phyloP scores from a whole-genome alignment of 2,113 vertebrate species.

The Mastomys coucha region DNA sequence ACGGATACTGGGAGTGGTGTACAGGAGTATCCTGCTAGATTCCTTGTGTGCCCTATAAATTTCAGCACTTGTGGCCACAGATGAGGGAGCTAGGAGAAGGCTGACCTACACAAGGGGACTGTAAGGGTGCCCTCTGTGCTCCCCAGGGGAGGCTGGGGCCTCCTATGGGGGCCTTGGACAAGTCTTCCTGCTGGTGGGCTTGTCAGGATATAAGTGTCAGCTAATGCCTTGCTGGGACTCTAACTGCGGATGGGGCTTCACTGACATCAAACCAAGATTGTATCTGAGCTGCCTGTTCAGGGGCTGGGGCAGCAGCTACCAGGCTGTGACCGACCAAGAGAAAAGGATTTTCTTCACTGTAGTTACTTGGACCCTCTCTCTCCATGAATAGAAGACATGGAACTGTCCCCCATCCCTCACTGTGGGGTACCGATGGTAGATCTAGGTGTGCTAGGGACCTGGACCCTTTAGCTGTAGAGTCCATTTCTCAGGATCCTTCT shows the following conservation, averaged over 20 bases:
- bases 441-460: neutral
- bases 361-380: neutral
- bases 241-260: neutral
- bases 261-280: neutral
- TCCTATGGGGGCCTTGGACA: neutral
- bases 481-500: neutral
- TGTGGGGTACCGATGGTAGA: neutral
- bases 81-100: neutral
- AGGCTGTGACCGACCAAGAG: neutral
- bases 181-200: neutral
- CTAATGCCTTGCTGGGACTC: neutral
- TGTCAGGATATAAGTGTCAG: neutral
- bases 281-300: neutral
- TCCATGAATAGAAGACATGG: neutral
- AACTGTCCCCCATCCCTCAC: neutral
- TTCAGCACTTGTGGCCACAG: neutral
- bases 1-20: accelerated
- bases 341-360: neutral
- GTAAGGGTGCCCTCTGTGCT: neutral
- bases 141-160: no score
- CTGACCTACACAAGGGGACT: neutral
- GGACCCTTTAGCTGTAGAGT: neutral
- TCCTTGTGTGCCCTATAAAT: neutral
- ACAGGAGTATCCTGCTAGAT: neutral
- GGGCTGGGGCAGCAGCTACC: neutral